Evolutionary conservation across 2,797 vertebrate genomes (phyloP).

Genomic region (Falco biarmicus): DNA sequence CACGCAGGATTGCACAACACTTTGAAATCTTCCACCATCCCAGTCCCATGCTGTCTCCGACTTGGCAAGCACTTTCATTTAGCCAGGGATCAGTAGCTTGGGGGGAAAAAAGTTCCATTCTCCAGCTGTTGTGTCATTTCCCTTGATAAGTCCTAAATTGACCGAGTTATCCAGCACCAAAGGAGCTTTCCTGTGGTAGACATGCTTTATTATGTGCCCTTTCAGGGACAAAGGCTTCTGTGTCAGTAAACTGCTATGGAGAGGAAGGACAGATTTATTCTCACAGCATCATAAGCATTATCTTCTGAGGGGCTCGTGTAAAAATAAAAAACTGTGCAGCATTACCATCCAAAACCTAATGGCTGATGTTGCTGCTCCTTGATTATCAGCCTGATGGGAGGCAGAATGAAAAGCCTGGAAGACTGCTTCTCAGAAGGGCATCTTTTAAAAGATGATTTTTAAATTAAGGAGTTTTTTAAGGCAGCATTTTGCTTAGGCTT

Average conservation of each 20-base stretch:
- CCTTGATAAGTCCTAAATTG: conserved; percentile 84
- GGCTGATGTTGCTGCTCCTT: background rate
- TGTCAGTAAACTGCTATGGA: conserved; percentile 63
- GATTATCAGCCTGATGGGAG: background rate
- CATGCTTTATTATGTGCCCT: conserved; percentile 77
- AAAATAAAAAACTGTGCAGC: conserved; percentile 52
- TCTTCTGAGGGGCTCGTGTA: conserved; percentile 59
- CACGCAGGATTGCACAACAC: conserved; percentile 40
- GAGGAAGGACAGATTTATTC: conserved; percentile 64
- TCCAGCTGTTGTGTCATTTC: conserved; percentile 83
- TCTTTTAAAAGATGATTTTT: conserved; percentile 12
- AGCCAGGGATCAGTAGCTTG: conserved; percentile 72
- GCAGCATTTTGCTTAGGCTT: background rate
- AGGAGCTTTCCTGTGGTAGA: conserved; percentile 75
- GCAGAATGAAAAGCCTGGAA: conserved; percentile 43
- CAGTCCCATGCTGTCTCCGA: conserved; percentile 68
- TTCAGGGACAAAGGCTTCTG: conserved; percentile 74
- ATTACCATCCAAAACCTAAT: conserved; percentile 21
- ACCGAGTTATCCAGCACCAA: conserved; percentile 77
- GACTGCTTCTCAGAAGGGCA: background rate
- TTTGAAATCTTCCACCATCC: conserved; percentile 70
- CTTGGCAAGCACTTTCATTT: conserved; percentile 73
- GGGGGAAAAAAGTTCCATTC: conserved; percentile 39
- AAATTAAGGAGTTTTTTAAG: conserved; percentile 12
- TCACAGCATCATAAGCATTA: conserved; percentile 60